phyloP scores from a whole-genome alignment of 2,888 invertebrate species.

The Molanna angustata region DNA sequence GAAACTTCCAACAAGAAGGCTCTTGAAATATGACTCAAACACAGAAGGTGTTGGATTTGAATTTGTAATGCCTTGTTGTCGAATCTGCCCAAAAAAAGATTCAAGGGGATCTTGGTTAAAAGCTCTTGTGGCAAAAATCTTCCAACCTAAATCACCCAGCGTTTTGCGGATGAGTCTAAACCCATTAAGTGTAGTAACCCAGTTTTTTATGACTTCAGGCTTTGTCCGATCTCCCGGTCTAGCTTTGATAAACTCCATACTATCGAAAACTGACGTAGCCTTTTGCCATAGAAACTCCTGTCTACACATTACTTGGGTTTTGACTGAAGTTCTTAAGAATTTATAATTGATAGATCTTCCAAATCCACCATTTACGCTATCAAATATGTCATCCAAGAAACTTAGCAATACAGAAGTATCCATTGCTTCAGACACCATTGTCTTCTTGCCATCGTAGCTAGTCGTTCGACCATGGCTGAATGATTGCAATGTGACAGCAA shows the following conservation, averaged over 20 bases:
- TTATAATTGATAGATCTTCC: background rate
- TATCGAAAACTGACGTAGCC: background rate
- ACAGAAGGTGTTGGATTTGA: background rate
- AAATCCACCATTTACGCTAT: background rate
- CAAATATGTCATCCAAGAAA: background rate
- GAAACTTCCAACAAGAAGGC: background rate
- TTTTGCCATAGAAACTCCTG: background rate
- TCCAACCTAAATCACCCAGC: background rate
- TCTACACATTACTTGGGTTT: background rate
- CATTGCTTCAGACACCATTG: background rate
- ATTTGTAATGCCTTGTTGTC: background rate
- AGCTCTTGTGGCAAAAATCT: background rate
- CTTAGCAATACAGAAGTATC: background rate
- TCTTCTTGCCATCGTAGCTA: background rate
- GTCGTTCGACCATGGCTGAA: background rate
- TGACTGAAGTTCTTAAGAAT: background rate
- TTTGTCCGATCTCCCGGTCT: background rate
- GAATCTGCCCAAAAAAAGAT: background rate
- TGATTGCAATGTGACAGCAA: background rate
- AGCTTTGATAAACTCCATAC: background rate
- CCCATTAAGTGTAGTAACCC: background rate
- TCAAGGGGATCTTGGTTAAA: background rate
- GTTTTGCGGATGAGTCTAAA: background rate
- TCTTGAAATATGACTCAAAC: background rate
- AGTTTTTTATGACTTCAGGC: background rate